Conservation (phyloP, 2,888 invertebrate species). For the Toxonevra muliebris region DNA sequence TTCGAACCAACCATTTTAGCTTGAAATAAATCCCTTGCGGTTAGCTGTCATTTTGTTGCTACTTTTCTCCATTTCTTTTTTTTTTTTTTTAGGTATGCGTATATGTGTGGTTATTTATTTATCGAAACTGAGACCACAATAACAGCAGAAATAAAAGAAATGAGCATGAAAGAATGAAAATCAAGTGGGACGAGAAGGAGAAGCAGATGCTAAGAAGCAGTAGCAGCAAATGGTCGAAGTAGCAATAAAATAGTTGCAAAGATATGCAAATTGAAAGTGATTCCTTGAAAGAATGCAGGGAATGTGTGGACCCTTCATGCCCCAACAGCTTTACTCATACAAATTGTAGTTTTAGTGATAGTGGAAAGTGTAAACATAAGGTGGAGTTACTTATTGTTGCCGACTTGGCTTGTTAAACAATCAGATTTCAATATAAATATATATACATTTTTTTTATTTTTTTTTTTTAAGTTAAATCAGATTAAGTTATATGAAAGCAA, state of each 20-base stretch:
- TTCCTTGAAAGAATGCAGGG: neutral
- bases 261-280: slow-evolving; percentile 15
- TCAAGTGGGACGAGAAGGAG: neutral
- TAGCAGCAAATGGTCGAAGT: neutral
- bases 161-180: neutral
- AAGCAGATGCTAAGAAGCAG: too few species aligned
- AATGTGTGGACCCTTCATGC: too few species aligned
- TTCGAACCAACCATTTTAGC: neutral
- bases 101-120: slow-evolving; percentile 2
- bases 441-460: too few species aligned
- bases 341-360: too few species aligned
- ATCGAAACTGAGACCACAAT: slow-evolving; percentile 7
- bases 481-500: too few species aligned
- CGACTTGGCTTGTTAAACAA: too few species aligned
- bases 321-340: too few species aligned
- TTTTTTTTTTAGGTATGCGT: too few species aligned
- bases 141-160: neutral
- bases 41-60: slow-evolving; percentile 9
- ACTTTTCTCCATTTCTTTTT: neutral
- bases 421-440: too few species aligned
- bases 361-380: too few species aligned
- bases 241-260: slow-evolving; percentile 12
- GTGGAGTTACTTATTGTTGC: too few species aligned
- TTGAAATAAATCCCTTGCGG: slow-evolving; percentile 1
- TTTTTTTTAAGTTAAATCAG: too few species aligned